Percentiles rank a stretch among this genome's conserved stretches.
Conservation (phyloP, 92 coral and sea anemone species). For the Paramuricea clavata region DNA sequence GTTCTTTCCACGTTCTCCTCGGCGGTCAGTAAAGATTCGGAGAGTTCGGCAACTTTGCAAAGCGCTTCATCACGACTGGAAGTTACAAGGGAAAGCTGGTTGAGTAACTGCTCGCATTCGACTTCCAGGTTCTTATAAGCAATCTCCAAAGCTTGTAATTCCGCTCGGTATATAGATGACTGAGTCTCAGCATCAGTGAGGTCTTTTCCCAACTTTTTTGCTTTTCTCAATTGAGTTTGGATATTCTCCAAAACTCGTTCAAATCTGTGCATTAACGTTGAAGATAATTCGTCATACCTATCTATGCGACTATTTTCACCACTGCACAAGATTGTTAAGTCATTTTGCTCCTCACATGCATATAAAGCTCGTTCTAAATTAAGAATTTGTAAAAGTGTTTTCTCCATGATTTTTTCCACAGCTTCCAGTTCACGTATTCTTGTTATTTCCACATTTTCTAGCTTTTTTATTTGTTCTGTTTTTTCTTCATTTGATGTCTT, state of each 20-base stretch:
- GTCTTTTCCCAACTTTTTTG: neutral
- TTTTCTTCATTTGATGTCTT: neutral
- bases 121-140: neutral
- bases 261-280: neutral
- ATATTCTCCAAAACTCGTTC: neutral
- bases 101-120: neutral
- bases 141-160: neutral
- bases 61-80: conserved; percentile 9
- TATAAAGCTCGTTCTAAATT: neutral
- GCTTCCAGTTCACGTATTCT: neutral
- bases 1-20: neutral
- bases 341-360: neutral
- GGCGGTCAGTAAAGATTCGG: neutral
- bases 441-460: neutral
- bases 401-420: neutral
- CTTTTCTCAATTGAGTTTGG: neutral
- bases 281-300: neutral
- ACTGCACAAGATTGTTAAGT: neutral
- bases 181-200: neutral
- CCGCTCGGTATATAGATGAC: neutral
- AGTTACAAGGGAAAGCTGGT: neutral
- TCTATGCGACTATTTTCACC: neutral
- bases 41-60: conserved; percentile 12
- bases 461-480: neutral
- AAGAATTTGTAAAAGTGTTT: neutral